Base-by-base conservation (phyloP, 2,113 vertebrate species). In the Malaclemys terrapin region DNA sequence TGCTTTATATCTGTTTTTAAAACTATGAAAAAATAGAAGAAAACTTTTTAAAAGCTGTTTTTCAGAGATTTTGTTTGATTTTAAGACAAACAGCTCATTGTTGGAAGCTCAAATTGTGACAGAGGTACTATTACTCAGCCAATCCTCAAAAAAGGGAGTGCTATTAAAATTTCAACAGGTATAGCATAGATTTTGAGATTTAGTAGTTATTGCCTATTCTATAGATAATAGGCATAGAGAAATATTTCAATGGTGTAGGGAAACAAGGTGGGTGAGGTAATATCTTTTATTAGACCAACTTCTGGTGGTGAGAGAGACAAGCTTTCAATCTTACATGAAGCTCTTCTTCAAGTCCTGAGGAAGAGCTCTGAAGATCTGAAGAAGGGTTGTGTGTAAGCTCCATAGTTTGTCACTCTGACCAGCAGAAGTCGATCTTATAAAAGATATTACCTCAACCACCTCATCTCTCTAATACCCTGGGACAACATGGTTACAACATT, bases 141-240 rank as follows among this genome's bases (percentile, higher is more conserved):
- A 78, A 20, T 78, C 13, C 13, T 27, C 24, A 47, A 47, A 78
- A 78, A 45, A 93, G 31, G 38, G 78, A 38, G 45, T 69, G 83
- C 27, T 94, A 29, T 94, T 94, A 92, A 94, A 94, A 94, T 62
- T 89, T 85, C 93, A 65, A 78, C 89, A 49, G 14, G 38, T 8
- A 6, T 72, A 45, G 76, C 89, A 90, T 4, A 62, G 90, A 42
- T 10, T 20, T 25, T 42, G 84, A 95, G 83, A 65, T 35, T 6
- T 8, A n/a, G 16, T 17, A 88, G 38, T 25, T 56, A 84, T 59
- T 72, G 38, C 29, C 35, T 82, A 45, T 78, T 89, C 85, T 95
- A 85, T 29, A 53, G 52, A 53, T 6, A 53, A 19, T 53, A 19
- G 52, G 27, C 52, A 50, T 9, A 78, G 25, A 79, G 57, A 14